Conservation (phyloP, 2,888 invertebrate species). For the Sabatieria punctata region DNA sequence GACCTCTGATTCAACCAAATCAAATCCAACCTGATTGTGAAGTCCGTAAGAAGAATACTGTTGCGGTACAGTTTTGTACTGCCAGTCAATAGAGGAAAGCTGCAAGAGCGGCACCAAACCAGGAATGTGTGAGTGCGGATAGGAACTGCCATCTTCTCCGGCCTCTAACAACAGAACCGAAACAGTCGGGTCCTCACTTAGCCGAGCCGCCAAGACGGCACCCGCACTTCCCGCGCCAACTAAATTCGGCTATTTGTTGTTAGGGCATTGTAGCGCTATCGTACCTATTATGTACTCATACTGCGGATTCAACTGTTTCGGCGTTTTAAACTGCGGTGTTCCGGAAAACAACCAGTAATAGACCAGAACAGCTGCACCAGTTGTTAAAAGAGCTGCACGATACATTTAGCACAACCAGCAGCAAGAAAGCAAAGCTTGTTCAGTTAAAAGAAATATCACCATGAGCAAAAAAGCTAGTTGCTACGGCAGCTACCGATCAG, state of each 20-base stretch:
- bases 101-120: conserved; percentile 12
- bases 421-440: no score
- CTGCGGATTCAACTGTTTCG: not conserved
- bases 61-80: conserved; percentile 21
- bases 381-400: no score
- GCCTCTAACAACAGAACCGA: conserved; percentile 20
- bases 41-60: conserved; percentile 14
- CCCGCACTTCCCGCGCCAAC: conserved; percentile 30
- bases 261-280: not conserved
- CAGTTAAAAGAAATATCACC: no score
- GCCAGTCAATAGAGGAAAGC: conserved; percentile 20
- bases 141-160: conserved; percentile 3
- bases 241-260: conserved; percentile 7
- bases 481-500: no score
- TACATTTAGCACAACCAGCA: no score
- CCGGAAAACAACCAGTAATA: not conserved
- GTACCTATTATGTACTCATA: conserved; percentile 1
- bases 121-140: conserved; percentile 15
- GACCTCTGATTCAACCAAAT: no score
- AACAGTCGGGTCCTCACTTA: conserved; percentile 20
- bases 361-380: not conserved
- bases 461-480: no score
- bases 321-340: not conserved
- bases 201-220: conserved; percentile 23
- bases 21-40: conserved; percentile 18